These are phyloP conservation scores for Catostylus mosaicus DNA, from an alignment of 30 jellyfish, hydroid and myxozoan genomes.

Conservation along the genomic window DNA sequence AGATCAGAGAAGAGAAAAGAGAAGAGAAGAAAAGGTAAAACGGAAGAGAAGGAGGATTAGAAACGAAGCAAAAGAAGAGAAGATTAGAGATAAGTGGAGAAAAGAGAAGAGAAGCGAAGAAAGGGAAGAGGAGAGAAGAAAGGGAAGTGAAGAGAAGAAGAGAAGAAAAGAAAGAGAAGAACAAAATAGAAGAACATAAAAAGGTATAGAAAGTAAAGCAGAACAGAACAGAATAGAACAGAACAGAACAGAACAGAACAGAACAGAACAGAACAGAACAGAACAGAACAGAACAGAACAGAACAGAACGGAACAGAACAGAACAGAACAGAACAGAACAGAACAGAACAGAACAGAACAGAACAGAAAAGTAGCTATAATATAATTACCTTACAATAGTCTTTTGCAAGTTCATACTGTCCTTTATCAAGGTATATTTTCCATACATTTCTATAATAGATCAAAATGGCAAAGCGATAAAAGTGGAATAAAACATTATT, in stretches of 20 bases:
- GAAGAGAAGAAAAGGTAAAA: not conserved
- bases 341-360: not conserved
- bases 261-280: not conserved
- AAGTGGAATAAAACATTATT: not conserved
- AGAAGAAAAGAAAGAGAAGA: not conserved
- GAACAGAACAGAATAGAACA: not conserved
- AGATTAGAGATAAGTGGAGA: not conserved
- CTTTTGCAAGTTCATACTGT: slow-evolving; percentile 87
- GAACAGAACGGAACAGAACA: not conserved
- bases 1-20: not conserved
- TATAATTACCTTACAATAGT: slow-evolving; percentile 77
- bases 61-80: not conserved
- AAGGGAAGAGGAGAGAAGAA: not conserved
- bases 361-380: not conserved
- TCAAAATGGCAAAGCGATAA: not conserved
- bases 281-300: not conserved
- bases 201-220: not conserved
- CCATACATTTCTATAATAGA: slow-evolving; percentile 80
- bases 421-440: slow-evolving; percentile 72
- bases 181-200: not conserved
- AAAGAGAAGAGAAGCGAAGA: not conserved
- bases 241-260: not conserved
- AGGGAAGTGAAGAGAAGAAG: too few relatives aligned
- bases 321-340: not conserved
- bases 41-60: not conserved